Percentiles rank a stretch among this genome's conserved stretches.
Conservation (phyloP, 2,113 vertebrate genomes). For the Cardinalis cardinalis region DNA sequence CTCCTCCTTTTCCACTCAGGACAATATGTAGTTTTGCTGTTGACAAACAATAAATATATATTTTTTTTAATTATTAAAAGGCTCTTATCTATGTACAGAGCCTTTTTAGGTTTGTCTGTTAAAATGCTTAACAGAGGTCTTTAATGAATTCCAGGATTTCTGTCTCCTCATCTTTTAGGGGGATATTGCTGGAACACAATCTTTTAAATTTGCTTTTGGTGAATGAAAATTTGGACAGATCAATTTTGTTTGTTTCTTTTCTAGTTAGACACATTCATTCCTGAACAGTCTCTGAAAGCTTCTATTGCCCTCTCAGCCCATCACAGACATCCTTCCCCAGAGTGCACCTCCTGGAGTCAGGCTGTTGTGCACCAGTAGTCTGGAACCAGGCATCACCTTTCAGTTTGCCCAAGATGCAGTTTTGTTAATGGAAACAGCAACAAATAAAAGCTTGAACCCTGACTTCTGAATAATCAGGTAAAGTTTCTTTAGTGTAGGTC, state of each 20-base stretch:
- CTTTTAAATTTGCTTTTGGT: neutral
- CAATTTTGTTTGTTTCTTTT: neutral
- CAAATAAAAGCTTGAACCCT: constrained; percentile 11
- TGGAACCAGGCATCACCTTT: neutral
- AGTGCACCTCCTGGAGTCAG: neutral
- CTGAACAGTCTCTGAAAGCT: neutral
- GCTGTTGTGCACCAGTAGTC: neutral
- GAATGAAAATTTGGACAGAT: neutral
- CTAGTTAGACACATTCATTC: neutral
- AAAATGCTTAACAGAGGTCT: neutral
- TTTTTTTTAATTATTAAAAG: neutral
- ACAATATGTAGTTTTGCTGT: neutral
- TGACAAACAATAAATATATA: neutral
- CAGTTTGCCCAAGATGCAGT: neutral
- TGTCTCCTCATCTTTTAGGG: neutral
- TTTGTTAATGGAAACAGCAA: neutral
- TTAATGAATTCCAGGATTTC: neutral
- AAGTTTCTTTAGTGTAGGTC: neutral
- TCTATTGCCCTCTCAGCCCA: neutral
- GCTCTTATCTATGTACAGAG: neutral
- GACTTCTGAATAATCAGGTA: neutral
- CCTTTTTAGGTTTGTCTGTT: neutral
- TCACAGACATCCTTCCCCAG: neutral
- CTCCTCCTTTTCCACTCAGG: neutral
- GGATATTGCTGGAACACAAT: neutral